Evolutionary conservation across 2,888 invertebrate genomes (phyloP), one percentile per base, ranked within the genome.

Genomic region (Lissonota sp.): DNA sequence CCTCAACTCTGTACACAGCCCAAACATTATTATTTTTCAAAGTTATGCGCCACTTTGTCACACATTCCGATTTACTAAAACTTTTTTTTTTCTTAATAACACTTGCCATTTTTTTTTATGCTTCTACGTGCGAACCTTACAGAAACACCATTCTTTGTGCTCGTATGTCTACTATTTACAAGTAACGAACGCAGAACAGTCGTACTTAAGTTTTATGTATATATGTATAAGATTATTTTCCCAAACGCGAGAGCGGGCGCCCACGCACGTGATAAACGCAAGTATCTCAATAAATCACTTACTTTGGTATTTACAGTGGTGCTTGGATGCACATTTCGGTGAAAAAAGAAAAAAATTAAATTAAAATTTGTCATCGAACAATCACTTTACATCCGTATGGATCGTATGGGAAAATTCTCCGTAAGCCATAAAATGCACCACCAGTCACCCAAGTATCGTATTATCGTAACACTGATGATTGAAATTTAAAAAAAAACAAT

Each of bases 301-400:
- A 72, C 79, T 83, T 81, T 79, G 79, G 79, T 84, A 84, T 84
- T 79, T 84, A 84, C 84, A 84, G 60, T 70, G 69, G 46, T 64
- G 42, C 79, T 57, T 49, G 42, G 8, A 39, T 62, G 26, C 37
- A 8, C 12, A 53, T 46, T 55, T 39, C 14, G 40, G 70, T 70
- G 55, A 44, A 39, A 16, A 14, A 26, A 57, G n/a, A 69, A 57
- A 12, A 57, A 57, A 16, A 4, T 26, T 6, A 42, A 67, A 67
- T n/a, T 2, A 71, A 46, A 77, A 66, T 26, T 26, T 26, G 26
- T 26, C 26, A 26, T 26, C 26, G 26, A 26, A 26, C 26, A 26
- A 26, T 26, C 26, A 26, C 26, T 26, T 26, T 26, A 26, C 26
- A 26, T 26, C 26, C 26, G 26, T 26, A 26, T 26, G 26, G 26